These are phyloP conservation scores for Lasioglossum albipes DNA, from an alignment of 1,140 invertebrate genomes.

Conservation along the genomic window DNA sequence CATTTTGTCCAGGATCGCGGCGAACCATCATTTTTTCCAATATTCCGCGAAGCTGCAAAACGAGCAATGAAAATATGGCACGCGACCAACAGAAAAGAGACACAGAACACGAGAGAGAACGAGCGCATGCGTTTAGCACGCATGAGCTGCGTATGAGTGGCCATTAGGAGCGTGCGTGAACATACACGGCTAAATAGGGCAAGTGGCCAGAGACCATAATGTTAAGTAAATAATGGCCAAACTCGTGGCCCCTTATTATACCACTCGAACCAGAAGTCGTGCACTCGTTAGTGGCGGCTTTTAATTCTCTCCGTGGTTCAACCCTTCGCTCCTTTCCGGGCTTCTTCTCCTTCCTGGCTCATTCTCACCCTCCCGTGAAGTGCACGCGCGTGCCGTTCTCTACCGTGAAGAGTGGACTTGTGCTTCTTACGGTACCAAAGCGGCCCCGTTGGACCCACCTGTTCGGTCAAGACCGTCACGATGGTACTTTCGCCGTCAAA, in stretches of 20 bases:
- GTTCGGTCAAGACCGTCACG: constrained; percentile 1
- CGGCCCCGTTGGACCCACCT: constrained; percentile 9
- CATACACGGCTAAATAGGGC: constrained; percentile 54
- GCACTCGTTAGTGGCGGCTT: constrained; percentile 65
- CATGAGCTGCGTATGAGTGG: constrained; percentile 64
- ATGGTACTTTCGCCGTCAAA: no score
- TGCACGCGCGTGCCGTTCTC: constrained; percentile 36
- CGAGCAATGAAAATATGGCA: constrained; percentile 37
- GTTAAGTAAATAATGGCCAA: constrained; percentile 74
- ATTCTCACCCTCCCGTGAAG: constrained; percentile 51
- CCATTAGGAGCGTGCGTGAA: constrained; percentile 69
- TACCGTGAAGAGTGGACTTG: not conserved
- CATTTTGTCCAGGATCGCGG: not conserved
- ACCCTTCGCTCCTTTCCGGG: constrained; percentile 49
- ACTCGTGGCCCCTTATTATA: constrained; percentile 70
- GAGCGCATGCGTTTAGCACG: constrained; percentile 46
- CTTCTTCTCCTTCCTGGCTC: constrained; percentile 40
- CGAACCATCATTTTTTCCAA: not conserved
- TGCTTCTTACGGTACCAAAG: not conserved
- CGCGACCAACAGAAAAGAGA: constrained; percentile 37
- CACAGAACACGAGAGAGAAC: not conserved
- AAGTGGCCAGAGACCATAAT: constrained; percentile 67
- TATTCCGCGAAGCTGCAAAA: constrained; percentile 17
- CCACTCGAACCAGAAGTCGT: constrained; percentile 70
- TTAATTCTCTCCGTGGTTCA: constrained; percentile 60